Evolutionary conservation across 2,888 invertebrate genomes (phyloP).

Genomic region (Troides helena): DNA sequence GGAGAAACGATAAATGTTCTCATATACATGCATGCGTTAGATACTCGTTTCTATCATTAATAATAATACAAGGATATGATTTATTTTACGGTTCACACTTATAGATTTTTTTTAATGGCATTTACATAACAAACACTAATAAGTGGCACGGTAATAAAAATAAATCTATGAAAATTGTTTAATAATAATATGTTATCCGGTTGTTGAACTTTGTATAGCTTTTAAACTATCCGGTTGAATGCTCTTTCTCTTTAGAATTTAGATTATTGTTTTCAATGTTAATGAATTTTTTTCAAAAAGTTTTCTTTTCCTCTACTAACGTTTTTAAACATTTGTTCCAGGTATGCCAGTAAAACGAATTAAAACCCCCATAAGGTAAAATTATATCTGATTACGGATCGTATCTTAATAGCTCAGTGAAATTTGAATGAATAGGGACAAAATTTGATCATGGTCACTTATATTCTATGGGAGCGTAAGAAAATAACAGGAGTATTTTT

Average conservation of each 20-base stretch:
- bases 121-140: background rate
- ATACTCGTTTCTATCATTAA: background rate
- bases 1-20: background rate
- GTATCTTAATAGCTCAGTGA: too few relatives aligned
- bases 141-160: background rate
- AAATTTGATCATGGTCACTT: too few relatives aligned
- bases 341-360: too few relatives aligned
- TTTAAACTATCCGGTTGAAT: background rate
- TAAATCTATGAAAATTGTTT: slow-evolving; percentile 1
- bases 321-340: too few relatives aligned
- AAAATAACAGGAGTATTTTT: too few relatives aligned
- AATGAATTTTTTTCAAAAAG: too few relatives aligned
- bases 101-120: background rate
- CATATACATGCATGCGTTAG: background rate
- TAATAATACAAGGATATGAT: background rate
- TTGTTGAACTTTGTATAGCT: background rate
- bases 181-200: background rate
- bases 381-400: too few relatives aligned
- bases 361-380: too few relatives aligned
- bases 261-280: background rate
- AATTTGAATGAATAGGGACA: too few relatives aligned
- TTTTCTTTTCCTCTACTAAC: too few relatives aligned
- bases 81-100: background rate
- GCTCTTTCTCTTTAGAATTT: background rate
- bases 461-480: too few relatives aligned